phyloP scores from a whole-genome alignment of 2,113 vertebrate genomes.

The Microcebus tavaratra region DNA sequence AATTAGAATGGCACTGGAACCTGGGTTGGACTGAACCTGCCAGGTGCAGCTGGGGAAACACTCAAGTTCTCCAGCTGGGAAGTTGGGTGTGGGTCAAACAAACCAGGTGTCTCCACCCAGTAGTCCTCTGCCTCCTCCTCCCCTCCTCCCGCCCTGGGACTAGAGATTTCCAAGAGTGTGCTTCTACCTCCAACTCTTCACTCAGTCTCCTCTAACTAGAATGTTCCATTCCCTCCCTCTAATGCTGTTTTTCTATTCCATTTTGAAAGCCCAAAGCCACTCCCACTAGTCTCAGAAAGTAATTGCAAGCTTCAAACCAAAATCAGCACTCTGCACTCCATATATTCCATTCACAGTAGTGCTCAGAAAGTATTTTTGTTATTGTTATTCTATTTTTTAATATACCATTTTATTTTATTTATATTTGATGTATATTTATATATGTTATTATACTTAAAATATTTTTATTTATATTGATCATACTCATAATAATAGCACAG shows the following conservation, averaged over 20 bases:
- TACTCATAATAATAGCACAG: neutral
- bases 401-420: too few species aligned
- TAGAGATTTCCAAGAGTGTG: neutral
- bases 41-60: neutral
- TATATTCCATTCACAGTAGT: neutral
- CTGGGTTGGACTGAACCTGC: neutral
- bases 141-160: neutral
- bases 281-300: neutral
- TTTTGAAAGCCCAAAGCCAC: neutral
- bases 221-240: neutral
- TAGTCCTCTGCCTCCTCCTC: neutral
- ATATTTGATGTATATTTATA: neutral
- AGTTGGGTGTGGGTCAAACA: neutral
- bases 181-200: neutral
- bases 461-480: neutral
- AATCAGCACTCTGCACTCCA: neutral
- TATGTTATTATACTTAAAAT: neutral
- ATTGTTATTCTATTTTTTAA: too few species aligned
- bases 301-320: neutral
- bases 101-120: too few species aligned
- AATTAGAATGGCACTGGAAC: neutral
- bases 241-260: neutral
- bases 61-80: neutral
- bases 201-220: neutral
- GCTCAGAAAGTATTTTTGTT: neutral